Conservation (phyloP, 2,888 invertebrate species). For the Torymus auratus region DNA sequence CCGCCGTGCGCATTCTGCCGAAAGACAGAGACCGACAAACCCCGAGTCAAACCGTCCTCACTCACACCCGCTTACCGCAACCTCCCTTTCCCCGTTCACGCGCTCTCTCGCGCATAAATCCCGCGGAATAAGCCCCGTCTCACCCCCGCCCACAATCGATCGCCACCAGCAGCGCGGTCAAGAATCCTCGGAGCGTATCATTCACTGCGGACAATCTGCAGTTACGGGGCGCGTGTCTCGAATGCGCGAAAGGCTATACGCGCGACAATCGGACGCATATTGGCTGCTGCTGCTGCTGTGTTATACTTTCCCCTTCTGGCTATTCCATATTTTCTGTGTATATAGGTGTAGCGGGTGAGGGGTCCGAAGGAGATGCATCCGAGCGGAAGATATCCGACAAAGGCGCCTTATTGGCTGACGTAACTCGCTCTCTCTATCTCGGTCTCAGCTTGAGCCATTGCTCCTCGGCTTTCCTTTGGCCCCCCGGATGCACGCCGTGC, state of each 20-base stretch:
- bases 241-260: conserved; percentile 12
- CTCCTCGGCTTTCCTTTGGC: conserved; percentile 1
- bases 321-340: conserved; percentile 72
- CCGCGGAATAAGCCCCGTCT: conserved; percentile 15
- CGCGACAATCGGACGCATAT: conserved; percentile 60
- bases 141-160: conserved; percentile 9
- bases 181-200: conserved; percentile 45
- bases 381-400: conserved; percentile 72
- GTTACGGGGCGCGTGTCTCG: conserved; percentile 37
- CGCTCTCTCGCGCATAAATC: conserved; percentile 38
- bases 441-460: not conserved
- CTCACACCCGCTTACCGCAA: too few species aligned
- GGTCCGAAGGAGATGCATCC: conserved; percentile 68
- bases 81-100: not conserved
- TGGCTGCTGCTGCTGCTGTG: conserved; percentile 60
- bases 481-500: not conserved
- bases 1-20: too few species aligned
- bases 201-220: conserved; percentile 10
- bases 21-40: too few species aligned
- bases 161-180: not conserved
- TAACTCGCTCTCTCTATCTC: conserved; percentile 57
- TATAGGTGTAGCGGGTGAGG: too few species aligned
- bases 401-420: conserved; percentile 72
- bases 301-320: conserved; percentile 65
- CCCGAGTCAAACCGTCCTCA: too few species aligned